Conservation (phyloP, 1,140 invertebrate species). For the Temnothorax curvispinosus region DNA sequence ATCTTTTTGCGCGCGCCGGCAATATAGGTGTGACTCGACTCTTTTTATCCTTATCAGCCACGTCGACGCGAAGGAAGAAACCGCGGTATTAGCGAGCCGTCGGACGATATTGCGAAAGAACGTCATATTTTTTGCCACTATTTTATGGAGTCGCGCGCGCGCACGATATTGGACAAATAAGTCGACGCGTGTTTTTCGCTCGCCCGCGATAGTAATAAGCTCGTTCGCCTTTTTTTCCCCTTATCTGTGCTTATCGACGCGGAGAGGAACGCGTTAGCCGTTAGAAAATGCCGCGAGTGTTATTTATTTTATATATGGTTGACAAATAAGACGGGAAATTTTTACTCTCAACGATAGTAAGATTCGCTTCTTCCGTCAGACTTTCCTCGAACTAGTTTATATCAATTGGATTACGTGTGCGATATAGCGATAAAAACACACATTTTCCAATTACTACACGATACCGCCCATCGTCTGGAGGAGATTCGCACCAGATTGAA, state of each 20-base stretch:
- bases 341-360: background rate
- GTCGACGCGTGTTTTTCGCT: background rate
- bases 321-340: background rate
- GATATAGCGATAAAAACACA: background rate
- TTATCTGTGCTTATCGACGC: constrained; percentile 2
- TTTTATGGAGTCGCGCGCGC: background rate
- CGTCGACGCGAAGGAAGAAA: background rate
- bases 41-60: constrained; percentile 40
- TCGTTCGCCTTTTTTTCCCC: background rate
- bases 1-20: constrained; percentile 1
- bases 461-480: background rate
- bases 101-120: background rate
- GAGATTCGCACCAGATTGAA: background rate
- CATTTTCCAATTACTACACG: constrained; percentile 2
- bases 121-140: background rate
- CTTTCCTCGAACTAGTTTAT: background rate
- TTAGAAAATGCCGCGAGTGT: background rate
- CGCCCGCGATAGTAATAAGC: constrained; percentile 4
- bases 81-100: background rate
- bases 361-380: background rate
- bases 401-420: background rate
- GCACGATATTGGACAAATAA: constrained; percentile 13
- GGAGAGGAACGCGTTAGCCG: background rate
- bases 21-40: constrained; percentile 10
- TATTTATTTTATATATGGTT: background rate